Base-by-base conservation (phyloP, 37 sponge, comb jelly and placozoan genomes). In the Bolinopsis microptera region DNA sequence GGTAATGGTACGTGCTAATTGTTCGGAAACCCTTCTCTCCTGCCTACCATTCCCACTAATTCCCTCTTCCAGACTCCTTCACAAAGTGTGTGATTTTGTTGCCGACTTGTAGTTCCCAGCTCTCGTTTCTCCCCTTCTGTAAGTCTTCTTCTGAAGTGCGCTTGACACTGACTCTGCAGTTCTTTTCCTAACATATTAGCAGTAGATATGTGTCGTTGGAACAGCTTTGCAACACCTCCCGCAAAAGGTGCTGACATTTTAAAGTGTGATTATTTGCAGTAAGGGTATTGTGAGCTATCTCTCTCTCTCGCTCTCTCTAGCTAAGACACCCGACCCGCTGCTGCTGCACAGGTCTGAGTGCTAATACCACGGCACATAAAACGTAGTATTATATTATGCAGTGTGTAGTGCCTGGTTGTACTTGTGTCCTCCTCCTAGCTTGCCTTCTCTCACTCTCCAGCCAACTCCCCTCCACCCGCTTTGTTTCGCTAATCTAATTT, bases 401-500 rank as follows among this genome's bases (percentile, higher is more conserved):
- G n/a, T n/a, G 31, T 72, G 31, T 72, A 3, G 3, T n/a, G 26
- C 75, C 3, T n/a, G 5, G 75, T 72, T 28, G 26, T 28, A 23
- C 75, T 5, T n/a, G 26, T n/a, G 3, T n/a, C 18, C 75, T 24
- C 75, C 31, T 28, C 18, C 75, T 72, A n/a, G 26, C 26, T 72
- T 28, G 26, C 75, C 18, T n/a, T 72, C 75, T 72, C 75, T 72
- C 75, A 23, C 75, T 72, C 75, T 72, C 75, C 18, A 18, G 61
- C 61, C 13, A 48, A 18, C 61, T 5, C 61, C 9, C 13, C 61
- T 5, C 61, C 13, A 48, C 13, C 13, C 21, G 13, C 75, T 72
- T 28, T 72, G 26, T 72, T n/a, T 28, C 5, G 26, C 75, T 72
- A 72, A n/a, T 72, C 18, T 28, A 72, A 72, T 48, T 48, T 48